A percentile compares a stretch with the other conserved stretches of the same genome.
Evolutionary conservation across 2,113 vertebrate genomes (phyloP).

Genomic region (Geococcyx californianus): DNA sequence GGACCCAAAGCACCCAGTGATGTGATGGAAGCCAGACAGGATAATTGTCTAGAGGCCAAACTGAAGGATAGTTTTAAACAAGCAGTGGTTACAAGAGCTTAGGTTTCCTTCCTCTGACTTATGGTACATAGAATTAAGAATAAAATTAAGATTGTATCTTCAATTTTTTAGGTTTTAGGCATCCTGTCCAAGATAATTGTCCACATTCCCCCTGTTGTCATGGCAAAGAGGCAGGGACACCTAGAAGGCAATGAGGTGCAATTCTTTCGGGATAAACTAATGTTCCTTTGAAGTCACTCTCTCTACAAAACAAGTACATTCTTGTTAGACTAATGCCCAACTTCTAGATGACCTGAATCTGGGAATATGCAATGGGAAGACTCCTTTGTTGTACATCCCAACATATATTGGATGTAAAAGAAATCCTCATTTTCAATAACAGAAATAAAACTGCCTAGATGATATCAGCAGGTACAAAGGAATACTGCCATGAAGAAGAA

Average conservation of each 20-base stretch:
- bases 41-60: neutral
- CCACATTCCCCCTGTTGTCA: neutral
- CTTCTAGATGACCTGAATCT: neutral
- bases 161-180: neutral
- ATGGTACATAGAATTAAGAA: neutral
- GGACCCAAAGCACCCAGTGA: neutral
- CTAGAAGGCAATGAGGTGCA: neutral
- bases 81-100: neutral
- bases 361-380: neutral
- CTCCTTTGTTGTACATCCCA: neutral
- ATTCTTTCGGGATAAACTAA: neutral
- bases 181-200: neutral
- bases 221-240: neutral
- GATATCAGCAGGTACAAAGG: neutral
- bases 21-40: neutral
- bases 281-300: neutral
- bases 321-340: neutral
- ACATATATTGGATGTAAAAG: neutral
- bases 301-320: neutral
- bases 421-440: neutral
- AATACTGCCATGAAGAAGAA: neutral
- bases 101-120: neutral
- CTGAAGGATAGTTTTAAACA: neutral
- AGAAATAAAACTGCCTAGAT: neutral
- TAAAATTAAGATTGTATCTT: neutral